Base-by-base conservation (phyloP, 2,113 vertebrate genomes). In the Synchiropus splendidus region DNA sequence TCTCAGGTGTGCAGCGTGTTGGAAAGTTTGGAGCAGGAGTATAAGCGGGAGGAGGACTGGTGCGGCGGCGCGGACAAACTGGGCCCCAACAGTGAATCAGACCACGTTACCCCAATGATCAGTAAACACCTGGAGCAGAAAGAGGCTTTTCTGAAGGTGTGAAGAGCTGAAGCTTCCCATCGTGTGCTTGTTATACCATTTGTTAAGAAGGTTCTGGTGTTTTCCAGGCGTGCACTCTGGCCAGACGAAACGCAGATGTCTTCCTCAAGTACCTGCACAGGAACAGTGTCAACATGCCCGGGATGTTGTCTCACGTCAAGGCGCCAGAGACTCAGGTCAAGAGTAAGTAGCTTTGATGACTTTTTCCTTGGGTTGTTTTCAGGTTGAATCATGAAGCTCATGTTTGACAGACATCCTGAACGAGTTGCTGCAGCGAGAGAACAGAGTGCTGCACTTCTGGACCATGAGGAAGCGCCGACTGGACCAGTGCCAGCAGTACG, bases 51-150 rank as follows among this genome's bases (percentile, higher is more conserved):
- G 37, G 95, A 99, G 68, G 95, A 99, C 78, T 98, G 95, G 95
- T 99, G 95, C 45, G 95, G 95, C 0, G 95, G 95, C 14, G 91
- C 90, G 2, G 95, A 99, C 79, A 98, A 99, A 57, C 82, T 99
- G 55, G 95, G 95, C 34, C 95, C 95, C 6, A 98, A 97, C 58
- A 93, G 94, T 0, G 95, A 99, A 75, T 90, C 93, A 0, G 95
- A 99, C 70, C 95, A 99, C 0, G 94, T 98, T 58, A 96, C 89
- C 2, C 95, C 95, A 1, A 99, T 99, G 95, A 90, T 99, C 78
- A 97, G 92, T 85, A 98, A 99, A 71, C 95, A 99, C 63, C 84
- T 97, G 42, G 95, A 98, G 63, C 95, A 99, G 68, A 99, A 99
- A 58, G 95, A 99, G 57, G 95, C 95, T 0, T 99, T 99, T 54